These are phyloP conservation scores for Trissolcus brochymenae DNA, from an alignment of 2,888 invertebrate species.

Conservation along the genomic window DNA sequence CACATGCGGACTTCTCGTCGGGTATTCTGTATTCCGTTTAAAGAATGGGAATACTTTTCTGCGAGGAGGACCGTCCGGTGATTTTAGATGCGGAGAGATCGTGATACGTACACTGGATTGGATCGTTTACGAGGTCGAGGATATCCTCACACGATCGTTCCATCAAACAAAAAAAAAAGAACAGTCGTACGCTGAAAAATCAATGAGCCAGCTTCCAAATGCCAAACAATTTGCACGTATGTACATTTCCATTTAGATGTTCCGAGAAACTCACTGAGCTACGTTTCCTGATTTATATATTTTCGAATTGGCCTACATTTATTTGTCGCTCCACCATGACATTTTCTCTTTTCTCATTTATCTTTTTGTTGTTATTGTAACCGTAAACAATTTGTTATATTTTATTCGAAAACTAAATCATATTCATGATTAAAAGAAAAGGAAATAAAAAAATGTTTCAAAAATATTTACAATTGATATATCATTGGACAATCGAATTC, in stretches of 20 bases:
- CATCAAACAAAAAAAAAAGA: constrained; percentile 14
- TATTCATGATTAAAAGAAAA: too few species aligned
- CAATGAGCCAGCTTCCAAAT: constrained; percentile 49
- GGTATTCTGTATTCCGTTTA: constrained; percentile 70
- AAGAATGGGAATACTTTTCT: constrained; percentile 68
- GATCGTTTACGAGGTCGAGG: constrained; percentile 54
- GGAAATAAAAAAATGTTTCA: too few species aligned
- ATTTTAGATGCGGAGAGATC: constrained; percentile 72
- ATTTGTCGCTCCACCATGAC: constrained; percentile 13
- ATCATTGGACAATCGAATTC: too few species aligned
- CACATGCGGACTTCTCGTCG: constrained; percentile 46
- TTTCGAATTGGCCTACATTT: constrained; percentile 36
- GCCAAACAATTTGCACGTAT: constrained; percentile 51
- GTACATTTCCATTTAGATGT: constrained; percentile 44
- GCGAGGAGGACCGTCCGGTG: constrained; percentile 65
- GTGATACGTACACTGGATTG: constrained; percentile 65
- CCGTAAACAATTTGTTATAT: too few species aligned
- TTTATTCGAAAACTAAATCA: too few species aligned
- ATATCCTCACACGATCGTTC: constrained; percentile 44
- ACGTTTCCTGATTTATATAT: constrained; percentile 41
- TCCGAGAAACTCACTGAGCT: constrained; percentile 24
- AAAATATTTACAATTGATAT: too few species aligned
- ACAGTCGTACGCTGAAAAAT: constrained; percentile 47
- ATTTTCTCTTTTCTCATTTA: constrained; percentile 1
- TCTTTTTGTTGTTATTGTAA: background rate